Evolutionary conservation across 2,113 vertebrate species (phyloP), one percentile per base, ranked within the genome.

Genomic region (Poeciliopsis retropinna): DNA sequence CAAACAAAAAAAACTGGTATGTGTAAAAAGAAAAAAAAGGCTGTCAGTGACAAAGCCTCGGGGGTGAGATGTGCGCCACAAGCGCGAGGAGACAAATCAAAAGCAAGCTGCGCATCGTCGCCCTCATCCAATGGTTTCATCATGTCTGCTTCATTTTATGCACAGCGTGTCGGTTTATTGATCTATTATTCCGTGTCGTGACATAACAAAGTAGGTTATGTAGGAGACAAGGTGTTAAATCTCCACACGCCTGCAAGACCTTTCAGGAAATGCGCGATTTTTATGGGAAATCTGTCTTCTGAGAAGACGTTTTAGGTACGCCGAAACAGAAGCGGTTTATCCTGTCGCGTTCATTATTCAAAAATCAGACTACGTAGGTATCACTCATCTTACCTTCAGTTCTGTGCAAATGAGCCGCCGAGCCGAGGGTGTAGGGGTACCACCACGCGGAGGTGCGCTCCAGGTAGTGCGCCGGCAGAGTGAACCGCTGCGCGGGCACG

Each of bases 371-470:
- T 65, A 1, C 5, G 47, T 47, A 3, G 15, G 31, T 27, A n/a
- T 29, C 37, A n/a, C 14, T 32, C 17, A 44, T 3, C 95, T 89
- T 90, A 98, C 97, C 97, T 95, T 97, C 96, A 11, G 94, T 89
- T 91, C 96, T 91, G 88, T 97, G 95, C 70, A 98, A 94, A 91
- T 97, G 97, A 28, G 95, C 94, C 71, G 96, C 93, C 32, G 96
- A 92, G 73, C 95, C 93, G 81, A 98, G 92, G 51, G 97, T 95
- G 91, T 98, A 98, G 7, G 98, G 96, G 91, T 98, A 98, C 97
- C 97, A 99, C 97, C 97, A 98, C 57, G 97, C 96, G 83, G 97
- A 97, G 69, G 96, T 95, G 75, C 97, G 94, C 93, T 98, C 97
- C 91, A 98, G 83, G 92, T 97, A 98, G 92, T 97, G 97, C 28